Base-by-base conservation (phyloP, 2,888 invertebrate genomes). In the Macropis europaea region DNA sequence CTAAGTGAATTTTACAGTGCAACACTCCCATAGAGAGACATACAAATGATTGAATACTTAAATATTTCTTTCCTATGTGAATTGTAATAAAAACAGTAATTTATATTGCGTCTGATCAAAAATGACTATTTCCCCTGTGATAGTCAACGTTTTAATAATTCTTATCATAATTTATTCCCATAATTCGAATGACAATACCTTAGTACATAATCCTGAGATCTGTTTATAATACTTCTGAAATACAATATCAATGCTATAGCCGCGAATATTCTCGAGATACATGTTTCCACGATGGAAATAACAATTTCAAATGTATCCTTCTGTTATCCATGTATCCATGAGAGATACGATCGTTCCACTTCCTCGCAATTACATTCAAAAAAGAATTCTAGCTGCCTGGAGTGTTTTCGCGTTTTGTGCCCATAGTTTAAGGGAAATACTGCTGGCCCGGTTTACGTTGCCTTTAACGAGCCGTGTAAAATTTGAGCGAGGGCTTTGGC, bases 401-500 rank as follows among this genome's bases (percentile, higher is more conserved):
- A 32, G 32, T 56, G 73, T 54, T 71, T 60, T 47, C 69, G 22
- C 30, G 57, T 24, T n/a, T n/a, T 43, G 54, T 11, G 69, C 24
- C 36, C 36, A 48, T 72, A 64, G 59, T 56, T 71, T 40, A 54
- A 64, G 52, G 59, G 62, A 73, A 68, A 76, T 61, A 52, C 60
- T 28, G 50, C 32, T 71, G 78, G 56, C 76, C 78, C 40, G 70
- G 69, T 73, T n/a, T 78, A 48, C 70, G 52, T 22, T 47, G 50
- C 63, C 73, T 59, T 54, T 79, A 78, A 78, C 76, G 67, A 76
- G 73, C 67, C 76, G 76, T 59, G 67, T 64, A 69, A 70, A 64
- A 61, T 79, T 73, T 62, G 70, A 67, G 52, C 61, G 56, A 67
- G 69, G 52, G 56, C 68, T 76, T 57, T 56, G 73, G 69, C 70